A percentile compares a stretch with the other conserved stretches of the same genome.
These are phyloP conservation scores for Caradrina kadenii DNA, from an alignment of 2,888 invertebrate genomes.

Conservation along the genomic window DNA sequence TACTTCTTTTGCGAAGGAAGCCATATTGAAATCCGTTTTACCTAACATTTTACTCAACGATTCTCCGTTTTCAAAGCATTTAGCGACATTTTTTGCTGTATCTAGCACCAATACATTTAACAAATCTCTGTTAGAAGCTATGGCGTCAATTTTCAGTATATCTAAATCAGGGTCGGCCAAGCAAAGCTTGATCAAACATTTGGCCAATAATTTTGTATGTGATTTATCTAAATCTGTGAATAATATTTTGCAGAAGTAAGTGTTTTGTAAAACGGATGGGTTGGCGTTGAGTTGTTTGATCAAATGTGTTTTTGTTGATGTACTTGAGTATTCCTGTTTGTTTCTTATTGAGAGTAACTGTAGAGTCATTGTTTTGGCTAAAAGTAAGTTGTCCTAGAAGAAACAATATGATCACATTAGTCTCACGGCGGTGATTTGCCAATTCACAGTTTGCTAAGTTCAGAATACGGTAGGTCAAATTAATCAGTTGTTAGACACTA, in stretches of 20 bases:
- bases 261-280: constrained; percentile 69
- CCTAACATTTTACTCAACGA: constrained; percentile 75
- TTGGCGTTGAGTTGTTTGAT: constrained; percentile 75
- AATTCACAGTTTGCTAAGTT: not conserved
- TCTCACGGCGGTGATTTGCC: not conserved
- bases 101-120: constrained; percentile 78
- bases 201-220: constrained; percentile 77
- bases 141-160: constrained; percentile 71
- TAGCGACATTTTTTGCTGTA: constrained; percentile 75
- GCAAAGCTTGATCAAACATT: constrained; percentile 76
- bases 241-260: constrained; percentile 74
- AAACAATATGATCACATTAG: not conserved
- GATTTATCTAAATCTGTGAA: constrained; percentile 76
- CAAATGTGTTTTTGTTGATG: constrained; percentile 75
- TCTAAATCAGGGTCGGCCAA: constrained; percentile 65
- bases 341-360: constrained; percentile 69
- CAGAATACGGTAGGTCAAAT: not conserved
- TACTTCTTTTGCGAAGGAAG: constrained; percentile 71
- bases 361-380: constrained; percentile 78
- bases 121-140: constrained; percentile 75
- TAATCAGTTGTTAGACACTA: too few species aligned
- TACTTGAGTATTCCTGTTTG: constrained; percentile 47
- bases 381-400: constrained; percentile 81
- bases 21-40: constrained; percentile 78
- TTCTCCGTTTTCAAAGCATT: constrained; percentile 77